A percentile compares a stretch with the other conserved stretches of the same genome.
Conservation (phyloP, 2,888 invertebrate species). For the Entomobrya proxima region DNA sequence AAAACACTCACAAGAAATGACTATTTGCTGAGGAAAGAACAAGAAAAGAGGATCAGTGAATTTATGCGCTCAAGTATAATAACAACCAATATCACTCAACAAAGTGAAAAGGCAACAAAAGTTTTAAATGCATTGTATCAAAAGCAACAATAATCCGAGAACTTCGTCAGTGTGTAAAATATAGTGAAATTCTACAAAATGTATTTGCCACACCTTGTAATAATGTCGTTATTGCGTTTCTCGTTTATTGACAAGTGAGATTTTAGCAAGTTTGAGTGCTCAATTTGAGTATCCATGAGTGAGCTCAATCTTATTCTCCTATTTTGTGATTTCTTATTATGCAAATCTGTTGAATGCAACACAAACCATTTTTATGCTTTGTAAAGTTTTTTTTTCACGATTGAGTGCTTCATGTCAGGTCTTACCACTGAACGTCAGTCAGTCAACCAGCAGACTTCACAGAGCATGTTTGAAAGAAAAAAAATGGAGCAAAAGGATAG, state of each 20-base stretch:
- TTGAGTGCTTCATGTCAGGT: conserved; percentile 30
- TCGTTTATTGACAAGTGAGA: conserved; percentile 31
- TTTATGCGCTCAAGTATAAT: neutral
- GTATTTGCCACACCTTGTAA: conserved; percentile 52
- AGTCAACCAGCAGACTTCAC: neutral
- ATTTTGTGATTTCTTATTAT: conserved; percentile 53
- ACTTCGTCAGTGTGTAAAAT: too few species aligned
- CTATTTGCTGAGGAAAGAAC: neutral
- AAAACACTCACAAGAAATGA: conserved; percentile 23
- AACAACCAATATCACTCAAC: conserved; percentile 21
- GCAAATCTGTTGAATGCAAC: conserved; percentile 46
- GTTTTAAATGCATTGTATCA: conserved; percentile 35
- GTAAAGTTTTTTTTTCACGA: conserved; percentile 35
- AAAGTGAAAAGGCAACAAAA: conserved; percentile 9
- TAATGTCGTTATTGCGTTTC: conserved; percentile 14
- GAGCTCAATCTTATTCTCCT: neutral
- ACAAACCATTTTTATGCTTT: conserved; percentile 22
- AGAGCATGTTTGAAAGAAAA: neutral
- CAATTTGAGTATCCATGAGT: neutral
- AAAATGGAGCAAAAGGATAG: conserved; percentile 11
- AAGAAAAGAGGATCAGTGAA: neutral
- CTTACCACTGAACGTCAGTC: neutral
- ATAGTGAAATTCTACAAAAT: too few species aligned
- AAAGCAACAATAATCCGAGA: conserved; percentile 47
- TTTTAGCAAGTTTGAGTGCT: conserved; percentile 2